A percentile compares a stretch with the other conserved stretches of the same genome.
Evolutionary conservation across 2,888 invertebrate species (phyloP).

Genomic region (Agrochola lota): DNA sequence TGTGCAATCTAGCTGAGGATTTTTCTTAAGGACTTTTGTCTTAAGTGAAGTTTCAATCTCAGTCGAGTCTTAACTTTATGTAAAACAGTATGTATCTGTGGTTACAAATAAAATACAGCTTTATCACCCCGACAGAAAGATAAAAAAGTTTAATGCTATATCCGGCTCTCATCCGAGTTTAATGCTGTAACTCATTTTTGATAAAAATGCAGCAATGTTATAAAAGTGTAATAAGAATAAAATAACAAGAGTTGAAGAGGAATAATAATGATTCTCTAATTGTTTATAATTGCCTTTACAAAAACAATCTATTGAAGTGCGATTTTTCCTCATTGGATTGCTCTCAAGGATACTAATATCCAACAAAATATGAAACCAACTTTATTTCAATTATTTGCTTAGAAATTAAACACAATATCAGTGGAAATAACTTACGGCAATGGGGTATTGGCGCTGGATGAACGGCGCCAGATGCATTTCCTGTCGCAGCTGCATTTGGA

Average conservation of each 20-base stretch:
- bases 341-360: not conserved
- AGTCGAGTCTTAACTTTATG: too few species aligned
- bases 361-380: not conserved
- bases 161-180: too few species aligned
- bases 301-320: not conserved
- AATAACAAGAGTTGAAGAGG: not conserved
- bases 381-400: not conserved
- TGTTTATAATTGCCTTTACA: not conserved
- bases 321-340: slow-evolving; percentile 8
- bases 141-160: too few species aligned
- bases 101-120: too few species aligned
- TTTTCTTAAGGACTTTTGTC: too few species aligned
- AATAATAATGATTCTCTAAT: not conserved
- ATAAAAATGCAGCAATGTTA: not conserved
- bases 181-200: too few species aligned
- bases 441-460: slow-evolving; percentile 86
- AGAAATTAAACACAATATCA: not conserved
- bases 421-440: slow-evolving; percentile 80
- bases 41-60: too few species aligned
- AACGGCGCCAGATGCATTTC: slow-evolving; percentile 70
- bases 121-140: too few species aligned
- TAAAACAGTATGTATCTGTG: too few species aligned
- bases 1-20: too few species aligned
- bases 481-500: slow-evolving; percentile 21
- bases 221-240: not conserved